Conservation (phyloP, 2,797 vertebrate species). For the Neosilurus mollespiculum region DNA sequence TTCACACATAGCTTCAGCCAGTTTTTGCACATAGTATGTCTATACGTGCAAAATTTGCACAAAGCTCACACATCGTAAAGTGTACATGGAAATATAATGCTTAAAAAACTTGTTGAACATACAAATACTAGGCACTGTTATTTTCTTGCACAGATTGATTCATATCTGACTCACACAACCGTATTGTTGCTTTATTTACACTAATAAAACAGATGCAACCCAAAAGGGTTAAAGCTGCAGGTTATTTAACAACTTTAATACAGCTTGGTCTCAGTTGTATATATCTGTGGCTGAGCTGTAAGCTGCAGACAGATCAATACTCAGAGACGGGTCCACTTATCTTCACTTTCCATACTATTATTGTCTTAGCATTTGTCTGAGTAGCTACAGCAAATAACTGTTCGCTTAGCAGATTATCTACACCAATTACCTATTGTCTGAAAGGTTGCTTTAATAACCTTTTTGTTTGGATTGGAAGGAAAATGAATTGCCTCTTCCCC, state of each 20-base stretch:
- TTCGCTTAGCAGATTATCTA: constrained; percentile 29
- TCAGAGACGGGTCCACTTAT: constrained; percentile 29
- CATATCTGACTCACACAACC: not conserved
- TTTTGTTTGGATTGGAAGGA: constrained; percentile 1
- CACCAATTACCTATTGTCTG: constrained; percentile 25
- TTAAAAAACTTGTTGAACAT: too few species aligned
- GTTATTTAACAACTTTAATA: constrained; percentile 28
- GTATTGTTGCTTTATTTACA: not conserved
- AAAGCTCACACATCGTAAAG: not conserved
- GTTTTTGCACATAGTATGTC: not conserved
- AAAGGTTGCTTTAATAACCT: constrained; percentile 15
- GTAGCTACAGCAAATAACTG: constrained; percentile 11
- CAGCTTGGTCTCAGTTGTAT: not conserved
- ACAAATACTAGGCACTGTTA: not conserved
- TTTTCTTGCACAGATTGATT: not conserved
- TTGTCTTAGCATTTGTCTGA: constrained; percentile 20
- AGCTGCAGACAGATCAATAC: constrained; percentile 42
- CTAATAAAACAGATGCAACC: not conserved
- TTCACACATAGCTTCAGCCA: constrained; percentile 10
- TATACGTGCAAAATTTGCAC: constrained; percentile 4
- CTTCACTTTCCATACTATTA: constrained; percentile 32
- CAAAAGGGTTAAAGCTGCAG: not conserved
- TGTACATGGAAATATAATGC: not conserved
- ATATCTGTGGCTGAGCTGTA: constrained; percentile 3
- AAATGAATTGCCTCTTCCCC: not conserved